phyloP scores from a whole-genome alignment of 2,888 invertebrate species.

The Mesorhabditis sp. region DNA sequence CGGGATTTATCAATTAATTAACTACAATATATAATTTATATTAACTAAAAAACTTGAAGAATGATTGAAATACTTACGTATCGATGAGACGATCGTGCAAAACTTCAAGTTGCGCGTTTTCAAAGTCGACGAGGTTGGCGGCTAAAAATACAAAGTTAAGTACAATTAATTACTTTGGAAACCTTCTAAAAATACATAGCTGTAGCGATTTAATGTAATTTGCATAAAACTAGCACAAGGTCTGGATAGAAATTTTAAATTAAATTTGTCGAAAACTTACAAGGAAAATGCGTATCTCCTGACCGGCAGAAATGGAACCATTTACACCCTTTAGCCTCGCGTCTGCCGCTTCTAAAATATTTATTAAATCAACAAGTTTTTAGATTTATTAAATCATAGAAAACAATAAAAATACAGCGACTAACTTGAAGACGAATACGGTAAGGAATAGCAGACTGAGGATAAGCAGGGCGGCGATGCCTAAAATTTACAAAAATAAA shows the following conservation, averaged over 20 bases:
- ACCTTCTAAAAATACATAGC: neutral
- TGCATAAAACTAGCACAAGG: neutral
- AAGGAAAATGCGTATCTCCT: conserved; percentile 53
- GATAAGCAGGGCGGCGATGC: conserved; percentile 26
- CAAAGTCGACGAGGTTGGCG: conserved; percentile 34
- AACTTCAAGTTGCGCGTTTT: conserved; percentile 27
- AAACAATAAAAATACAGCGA: neutral
- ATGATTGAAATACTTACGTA: conserved; percentile 34
- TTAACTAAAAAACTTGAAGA: neutral
- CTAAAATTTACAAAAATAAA: conserved; percentile 16
- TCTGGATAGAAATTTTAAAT: too few relatives aligned
- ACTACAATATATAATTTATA: conserved; percentile 24
- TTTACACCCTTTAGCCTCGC: conserved; percentile 54
- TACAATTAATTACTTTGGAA: neutral
- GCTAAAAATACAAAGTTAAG: conserved; percentile 18
- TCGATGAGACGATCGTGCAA: conserved; percentile 54
- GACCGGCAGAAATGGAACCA: conserved; percentile 52
- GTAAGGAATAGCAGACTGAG: conserved; percentile 37
- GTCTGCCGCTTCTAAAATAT: conserved; percentile 24
- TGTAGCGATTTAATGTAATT: neutral
- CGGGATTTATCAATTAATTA: conserved; percentile 16
- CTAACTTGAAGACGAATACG: conserved; percentile 40
- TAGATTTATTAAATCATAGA: neutral
- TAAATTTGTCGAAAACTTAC: too few relatives aligned
- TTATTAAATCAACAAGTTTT: neutral